Evolutionary conservation across 2,888 invertebrate species (phyloP).

Genomic region (Microplitis manilae): DNA sequence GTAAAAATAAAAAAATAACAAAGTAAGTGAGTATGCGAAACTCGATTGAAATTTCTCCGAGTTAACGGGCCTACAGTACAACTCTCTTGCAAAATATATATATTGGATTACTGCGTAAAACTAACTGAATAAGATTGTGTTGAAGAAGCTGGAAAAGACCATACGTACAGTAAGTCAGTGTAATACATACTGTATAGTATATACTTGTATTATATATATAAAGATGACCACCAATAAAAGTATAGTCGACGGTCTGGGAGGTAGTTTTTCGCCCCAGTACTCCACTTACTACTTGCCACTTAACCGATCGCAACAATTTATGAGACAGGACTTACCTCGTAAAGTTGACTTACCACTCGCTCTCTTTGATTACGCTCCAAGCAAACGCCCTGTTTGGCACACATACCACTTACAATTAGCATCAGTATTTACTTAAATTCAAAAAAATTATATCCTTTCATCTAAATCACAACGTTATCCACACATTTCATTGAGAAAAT

Average conservation of each 20-base stretch:
- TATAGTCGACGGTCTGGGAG: slow-evolving; percentile 56
- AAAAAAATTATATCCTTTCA: neutral
- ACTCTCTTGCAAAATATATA: slow-evolving; percentile 35
- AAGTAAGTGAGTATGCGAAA: slow-evolving; percentile 46
- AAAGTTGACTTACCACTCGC: slow-evolving; percentile 36
- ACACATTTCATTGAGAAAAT: no score
- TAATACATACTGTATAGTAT: neutral
- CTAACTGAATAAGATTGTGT: neutral
- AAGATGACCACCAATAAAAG: neutral
- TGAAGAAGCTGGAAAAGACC: slow-evolving; percentile 24
- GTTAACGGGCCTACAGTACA: slow-evolving; percentile 59
- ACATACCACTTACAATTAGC: slow-evolving; percentile 22
- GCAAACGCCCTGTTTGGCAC: slow-evolving; percentile 27
- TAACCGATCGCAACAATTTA: slow-evolving; percentile 62
- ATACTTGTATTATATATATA: neutral
- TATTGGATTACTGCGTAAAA: neutral
- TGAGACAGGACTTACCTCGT: slow-evolving; percentile 56
- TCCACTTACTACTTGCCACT: slow-evolving; percentile 65
- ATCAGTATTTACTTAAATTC: neutral
- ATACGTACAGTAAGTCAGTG: neutral
- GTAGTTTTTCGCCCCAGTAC: slow-evolving; percentile 69
- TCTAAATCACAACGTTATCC: neutral
- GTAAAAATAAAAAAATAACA: slow-evolving; percentile 37
- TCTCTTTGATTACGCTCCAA: slow-evolving; percentile 28
- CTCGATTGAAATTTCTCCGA: slow-evolving; percentile 60